These are phyloP conservation scores for Drosophila cracens DNA, from an alignment of 2,888 invertebrate species.

Conservation along the genomic window DNA sequence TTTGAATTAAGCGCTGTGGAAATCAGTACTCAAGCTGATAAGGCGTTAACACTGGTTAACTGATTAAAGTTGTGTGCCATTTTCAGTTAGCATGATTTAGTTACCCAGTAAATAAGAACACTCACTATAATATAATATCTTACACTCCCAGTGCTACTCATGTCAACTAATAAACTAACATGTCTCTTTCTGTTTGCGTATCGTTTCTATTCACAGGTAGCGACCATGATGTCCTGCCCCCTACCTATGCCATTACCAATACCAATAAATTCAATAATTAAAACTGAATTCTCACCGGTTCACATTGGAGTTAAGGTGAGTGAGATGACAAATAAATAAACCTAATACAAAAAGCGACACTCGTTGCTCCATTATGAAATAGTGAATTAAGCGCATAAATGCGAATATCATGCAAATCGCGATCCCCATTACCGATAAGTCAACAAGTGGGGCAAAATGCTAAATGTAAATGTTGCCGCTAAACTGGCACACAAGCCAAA, in stretches of 20 bases:
- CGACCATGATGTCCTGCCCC: constrained; percentile 86
- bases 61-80: background rate
- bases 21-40: background rate
- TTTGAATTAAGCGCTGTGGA: background rate
- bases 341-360: constrained; percentile 20
- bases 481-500: constrained; percentile 52
- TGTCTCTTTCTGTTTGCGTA: constrained; percentile 44
- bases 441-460: constrained; percentile 74
- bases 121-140: background rate
- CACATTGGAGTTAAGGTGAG: constrained; percentile 85
- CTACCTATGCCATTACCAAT: constrained; percentile 85
- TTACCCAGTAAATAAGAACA: background rate
- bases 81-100: background rate
- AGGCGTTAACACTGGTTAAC: background rate
- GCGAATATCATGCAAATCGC: constrained; percentile 78
- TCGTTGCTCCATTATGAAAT: constrained; percentile 65
- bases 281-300: constrained; percentile 84
- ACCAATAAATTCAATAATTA: constrained; percentile 85
- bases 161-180: constrained; percentile 53
- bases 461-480: constrained; percentile 69
- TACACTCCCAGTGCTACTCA: background rate
- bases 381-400: constrained; percentile 76
- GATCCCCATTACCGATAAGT: constrained; percentile 49
- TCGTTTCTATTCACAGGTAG: constrained; percentile 82
- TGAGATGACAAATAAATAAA: constrained; percentile 12